Evolutionary conservation across 1,140 invertebrate genomes (phyloP).

Genomic region (Tribolium madens): DNA sequence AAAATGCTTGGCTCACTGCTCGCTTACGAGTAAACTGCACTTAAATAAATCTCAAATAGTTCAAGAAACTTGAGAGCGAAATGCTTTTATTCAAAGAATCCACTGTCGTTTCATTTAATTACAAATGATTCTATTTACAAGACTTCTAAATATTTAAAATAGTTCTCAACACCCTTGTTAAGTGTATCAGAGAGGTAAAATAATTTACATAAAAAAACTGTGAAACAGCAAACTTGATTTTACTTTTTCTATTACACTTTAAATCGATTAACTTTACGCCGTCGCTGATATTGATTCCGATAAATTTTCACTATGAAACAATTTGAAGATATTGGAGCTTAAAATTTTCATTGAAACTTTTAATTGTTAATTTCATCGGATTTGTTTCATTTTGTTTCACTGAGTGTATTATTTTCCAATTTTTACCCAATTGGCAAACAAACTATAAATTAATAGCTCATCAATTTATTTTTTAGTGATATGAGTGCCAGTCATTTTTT

Average conservation of each 20-base stretch:
- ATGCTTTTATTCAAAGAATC: neutral
- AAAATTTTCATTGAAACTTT: neutral
- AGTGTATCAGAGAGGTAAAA: neutral
- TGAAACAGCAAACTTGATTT: neutral
- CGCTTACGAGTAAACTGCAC: conserved; percentile 23
- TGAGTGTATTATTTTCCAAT: neutral
- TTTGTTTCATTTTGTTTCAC: neutral
- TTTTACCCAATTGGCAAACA: neutral
- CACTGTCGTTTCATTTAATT: neutral
- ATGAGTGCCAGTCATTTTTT: too few species aligned
- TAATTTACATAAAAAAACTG: neutral
- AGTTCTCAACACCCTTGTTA: neutral
- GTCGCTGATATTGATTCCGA: neutral
- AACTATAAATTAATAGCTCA: neutral
- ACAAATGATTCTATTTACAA: conserved; percentile 1
- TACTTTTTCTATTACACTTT: neutral
- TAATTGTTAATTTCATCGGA: neutral
- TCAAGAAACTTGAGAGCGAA: conserved; percentile 1
- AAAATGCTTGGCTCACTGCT: conserved; percentile 10
- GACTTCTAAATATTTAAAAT: neutral
- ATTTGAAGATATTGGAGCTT: neutral
- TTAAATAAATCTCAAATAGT: conserved; percentile 11
- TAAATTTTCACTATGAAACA: conserved; percentile 3
- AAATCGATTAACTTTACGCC: conserved; percentile 16
- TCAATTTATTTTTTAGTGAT: too few species aligned